These are phyloP conservation scores for Nannoperca australis DNA, from an alignment of 2,797 vertebrate genomes.

Conservation along the genomic window DNA sequence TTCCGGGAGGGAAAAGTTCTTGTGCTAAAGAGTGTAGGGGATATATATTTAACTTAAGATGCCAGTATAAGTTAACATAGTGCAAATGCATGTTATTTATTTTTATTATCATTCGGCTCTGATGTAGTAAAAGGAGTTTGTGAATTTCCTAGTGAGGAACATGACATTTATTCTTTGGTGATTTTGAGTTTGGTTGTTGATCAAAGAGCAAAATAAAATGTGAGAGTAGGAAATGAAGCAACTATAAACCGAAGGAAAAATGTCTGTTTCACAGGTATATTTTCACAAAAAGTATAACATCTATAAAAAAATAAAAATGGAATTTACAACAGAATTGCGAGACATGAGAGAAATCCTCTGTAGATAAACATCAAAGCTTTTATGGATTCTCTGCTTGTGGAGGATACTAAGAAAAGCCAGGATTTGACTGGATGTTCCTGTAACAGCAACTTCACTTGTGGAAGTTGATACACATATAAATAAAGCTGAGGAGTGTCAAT, in stretches of 20 bases:
- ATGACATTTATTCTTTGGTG: slow-evolving; percentile 63
- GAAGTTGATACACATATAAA: too few species aligned
- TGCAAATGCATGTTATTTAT: slow-evolving; percentile 31
- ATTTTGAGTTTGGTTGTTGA: slow-evolving; percentile 56
- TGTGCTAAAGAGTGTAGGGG: not conserved
- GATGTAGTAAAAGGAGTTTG: slow-evolving; percentile 34
- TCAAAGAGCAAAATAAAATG: slow-evolving; percentile 56
- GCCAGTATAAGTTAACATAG: not conserved
- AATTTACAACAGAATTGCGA: slow-evolving; percentile 50
- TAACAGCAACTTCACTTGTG: slow-evolving; percentile 26
- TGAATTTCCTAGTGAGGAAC: slow-evolving; percentile 37
- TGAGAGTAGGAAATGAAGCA: slow-evolving; percentile 26
- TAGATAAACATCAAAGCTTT: slow-evolving; percentile 61
- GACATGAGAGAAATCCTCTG: slow-evolving; percentile 47
- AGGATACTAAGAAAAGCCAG: slow-evolving; percentile 38
- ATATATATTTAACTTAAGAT: not conserved
- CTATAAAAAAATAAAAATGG: slow-evolving; percentile 26
- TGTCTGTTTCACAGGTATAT: slow-evolving; percentile 31
- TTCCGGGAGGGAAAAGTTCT: slow-evolving; percentile 10
- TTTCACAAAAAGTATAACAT: slow-evolving; percentile 43
- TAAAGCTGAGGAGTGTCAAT: slow-evolving; percentile 14
- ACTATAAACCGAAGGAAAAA: slow-evolving; percentile 41
- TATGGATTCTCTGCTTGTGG: slow-evolving; percentile 24
- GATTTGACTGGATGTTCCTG: slow-evolving; percentile 30
- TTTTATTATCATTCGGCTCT: slow-evolving; percentile 17